Conservation (phyloP, 2,888 invertebrate genomes). For the Philonicus albiceps region DNA sequence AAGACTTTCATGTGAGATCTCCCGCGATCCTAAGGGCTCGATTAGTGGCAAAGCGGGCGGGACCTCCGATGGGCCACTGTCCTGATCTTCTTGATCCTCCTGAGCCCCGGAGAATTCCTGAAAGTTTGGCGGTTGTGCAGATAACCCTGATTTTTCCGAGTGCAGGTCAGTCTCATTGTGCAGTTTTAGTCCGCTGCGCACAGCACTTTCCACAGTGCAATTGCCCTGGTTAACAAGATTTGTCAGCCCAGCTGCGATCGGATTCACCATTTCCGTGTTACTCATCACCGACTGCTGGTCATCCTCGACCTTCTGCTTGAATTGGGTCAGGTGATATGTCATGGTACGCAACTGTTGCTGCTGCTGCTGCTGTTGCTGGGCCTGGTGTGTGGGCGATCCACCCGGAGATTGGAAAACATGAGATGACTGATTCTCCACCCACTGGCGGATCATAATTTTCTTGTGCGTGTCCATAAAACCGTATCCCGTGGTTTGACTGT, state of each 20-base stretch:
- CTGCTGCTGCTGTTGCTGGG: constrained; percentile 52
- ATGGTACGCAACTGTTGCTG: constrained; percentile 65
- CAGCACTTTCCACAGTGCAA: constrained; percentile 46
- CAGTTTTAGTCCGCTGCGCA: constrained; percentile 54
- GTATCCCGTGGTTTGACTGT: constrained; percentile 66
- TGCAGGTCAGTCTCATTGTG: constrained; percentile 64
- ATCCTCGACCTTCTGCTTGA: constrained; percentile 66
- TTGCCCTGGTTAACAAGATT: constrained; percentile 55
- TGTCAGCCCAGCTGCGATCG: constrained; percentile 71
- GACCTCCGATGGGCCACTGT: constrained; percentile 81
- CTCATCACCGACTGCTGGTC: constrained; percentile 63
- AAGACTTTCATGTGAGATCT: constrained; percentile 84
- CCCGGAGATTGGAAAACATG: constrained; percentile 76
- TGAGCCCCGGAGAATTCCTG: constrained; percentile 54
- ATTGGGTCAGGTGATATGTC: constrained; percentile 68
- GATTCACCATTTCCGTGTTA: constrained; percentile 66
- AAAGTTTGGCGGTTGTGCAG: constrained; percentile 54
- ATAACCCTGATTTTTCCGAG: constrained; percentile 54
- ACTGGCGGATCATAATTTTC: constrained; percentile 90
- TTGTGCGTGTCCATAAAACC: constrained; percentile 94
- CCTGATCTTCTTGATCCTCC: constrained; percentile 75
- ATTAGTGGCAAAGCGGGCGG: constrained; percentile 83
- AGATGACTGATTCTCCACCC: constrained; percentile 90
- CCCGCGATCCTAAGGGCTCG: constrained; percentile 80
- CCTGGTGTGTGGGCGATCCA: constrained; percentile 62